Evolutionary conservation across 2,888 invertebrate species (phyloP).

Genomic region (Agrotis ipsilon): DNA sequence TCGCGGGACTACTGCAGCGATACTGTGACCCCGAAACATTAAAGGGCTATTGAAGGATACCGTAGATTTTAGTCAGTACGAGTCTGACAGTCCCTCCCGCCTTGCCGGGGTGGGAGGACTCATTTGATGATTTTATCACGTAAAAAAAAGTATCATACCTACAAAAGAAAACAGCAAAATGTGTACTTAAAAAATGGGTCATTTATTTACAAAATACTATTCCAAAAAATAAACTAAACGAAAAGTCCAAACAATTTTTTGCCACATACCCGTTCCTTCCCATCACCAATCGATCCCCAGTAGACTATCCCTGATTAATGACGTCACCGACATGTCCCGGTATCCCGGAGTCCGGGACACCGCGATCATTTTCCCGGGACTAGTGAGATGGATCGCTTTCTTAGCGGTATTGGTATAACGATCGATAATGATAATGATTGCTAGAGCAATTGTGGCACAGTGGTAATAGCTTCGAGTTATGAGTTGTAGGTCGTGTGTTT

Average conservation of each 20-base stretch:
- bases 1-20: too few species aligned
- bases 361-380: conserved; percentile 60
- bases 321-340: conserved; percentile 58
- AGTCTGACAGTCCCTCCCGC: too few species aligned
- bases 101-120: too few species aligned
- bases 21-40: too few species aligned
- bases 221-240: background rate
- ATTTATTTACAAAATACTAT: background rate
- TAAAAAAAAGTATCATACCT: too few species aligned
- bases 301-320: conserved; percentile 64
- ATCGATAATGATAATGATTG: conserved; percentile 47
- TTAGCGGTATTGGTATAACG: conserved; percentile 42
- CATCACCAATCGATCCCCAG: conserved; percentile 49
- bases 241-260: background rate
- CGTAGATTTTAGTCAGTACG: too few species aligned
- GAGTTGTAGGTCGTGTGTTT: too few species aligned
- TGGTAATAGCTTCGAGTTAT: background rate
- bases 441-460: background rate
- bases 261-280: conserved; percentile 43
- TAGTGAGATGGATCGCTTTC: conserved; percentile 59
- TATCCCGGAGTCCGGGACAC: conserved; percentile 33
- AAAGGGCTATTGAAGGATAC: too few species aligned
- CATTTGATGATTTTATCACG: too few species aligned
- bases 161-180: too few species aligned
- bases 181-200: background rate